Evolutionary conservation across 2,113 vertebrate genomes (phyloP).

Genomic region (Gallinago undulata): DNA sequence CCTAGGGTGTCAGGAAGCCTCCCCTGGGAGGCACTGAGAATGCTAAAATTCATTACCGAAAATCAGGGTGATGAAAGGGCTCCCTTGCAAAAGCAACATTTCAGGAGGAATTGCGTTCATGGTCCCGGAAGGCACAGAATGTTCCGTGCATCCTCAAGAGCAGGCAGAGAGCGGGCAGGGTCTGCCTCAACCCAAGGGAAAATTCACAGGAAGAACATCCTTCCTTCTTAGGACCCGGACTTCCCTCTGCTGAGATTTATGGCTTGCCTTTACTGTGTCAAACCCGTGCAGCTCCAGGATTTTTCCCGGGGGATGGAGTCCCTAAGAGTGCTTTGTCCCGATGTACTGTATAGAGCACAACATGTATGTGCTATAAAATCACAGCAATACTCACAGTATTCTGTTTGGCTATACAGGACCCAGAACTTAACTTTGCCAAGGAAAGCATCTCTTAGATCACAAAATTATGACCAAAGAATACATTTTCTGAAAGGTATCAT

Average conservation of each 20-base stretch:
- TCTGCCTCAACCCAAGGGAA: not conserved
- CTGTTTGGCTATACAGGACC: not conserved
- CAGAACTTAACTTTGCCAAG: not conserved
- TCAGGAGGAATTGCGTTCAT: not conserved
- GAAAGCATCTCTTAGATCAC: not conserved
- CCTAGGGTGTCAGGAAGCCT: not conserved
- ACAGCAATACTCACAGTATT: not conserved
- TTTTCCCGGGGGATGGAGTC: not conserved
- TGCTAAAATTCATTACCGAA: not conserved
- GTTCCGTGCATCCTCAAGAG: not conserved
- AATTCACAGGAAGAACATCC: not conserved
- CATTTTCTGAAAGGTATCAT: not conserved
- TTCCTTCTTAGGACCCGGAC: not conserved
- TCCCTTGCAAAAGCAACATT: not conserved
- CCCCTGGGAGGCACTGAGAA: not conserved
- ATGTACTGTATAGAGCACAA: not conserved
- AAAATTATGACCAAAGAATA: not conserved
- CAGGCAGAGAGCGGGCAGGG: not conserved
- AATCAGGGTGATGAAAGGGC: not conserved
- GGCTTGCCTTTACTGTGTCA: not conserved
- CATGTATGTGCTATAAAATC: not conserved
- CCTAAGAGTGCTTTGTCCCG: not conserved
- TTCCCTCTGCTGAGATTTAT: not conserved
- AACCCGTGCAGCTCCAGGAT: not conserved
- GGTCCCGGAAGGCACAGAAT: not conserved